A percentile compares a stretch with the other conserved stretches of the same genome.
These are phyloP conservation scores for Macquaria australasica DNA, from an alignment of 2,113 vertebrate genomes.

Conservation along the genomic window DNA sequence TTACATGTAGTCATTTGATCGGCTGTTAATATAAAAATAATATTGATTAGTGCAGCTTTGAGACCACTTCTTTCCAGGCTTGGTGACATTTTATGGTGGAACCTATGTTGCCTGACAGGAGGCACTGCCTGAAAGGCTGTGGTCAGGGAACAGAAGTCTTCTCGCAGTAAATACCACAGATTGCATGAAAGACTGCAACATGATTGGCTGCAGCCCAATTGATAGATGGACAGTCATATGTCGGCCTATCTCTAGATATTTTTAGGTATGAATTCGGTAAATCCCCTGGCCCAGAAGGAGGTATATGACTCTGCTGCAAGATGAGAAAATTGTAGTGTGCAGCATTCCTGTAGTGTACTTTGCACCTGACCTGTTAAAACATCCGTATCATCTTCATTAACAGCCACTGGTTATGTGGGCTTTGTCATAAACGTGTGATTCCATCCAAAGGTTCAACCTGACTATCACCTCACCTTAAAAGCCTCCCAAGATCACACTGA, in stretches of 20 bases:
- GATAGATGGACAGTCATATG: not conserved
- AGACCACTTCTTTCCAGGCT: not conserved
- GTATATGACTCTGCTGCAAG: not conserved
- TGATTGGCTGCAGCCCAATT: too few relatives aligned
- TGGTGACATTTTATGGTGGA: not conserved
- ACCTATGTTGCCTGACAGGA: not conserved
- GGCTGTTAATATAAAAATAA: not conserved
- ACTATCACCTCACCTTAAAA: not conserved
- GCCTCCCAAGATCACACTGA: not conserved
- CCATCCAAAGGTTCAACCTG: conserved; percentile 41
- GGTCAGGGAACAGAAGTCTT: too few relatives aligned
- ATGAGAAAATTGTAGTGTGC: not conserved
- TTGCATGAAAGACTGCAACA: not conserved
- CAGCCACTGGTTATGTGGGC: not conserved
- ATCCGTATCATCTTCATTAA: conserved; percentile 34
- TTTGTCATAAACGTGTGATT: conserved; percentile 39
- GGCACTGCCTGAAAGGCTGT: not conserved
- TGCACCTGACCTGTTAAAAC: conserved; percentile 28
- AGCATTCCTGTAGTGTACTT: conserved; percentile 23
- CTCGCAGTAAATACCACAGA: not conserved
- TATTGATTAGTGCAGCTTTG: not conserved
- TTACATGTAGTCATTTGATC: too few relatives aligned
- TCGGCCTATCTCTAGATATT: not conserved
- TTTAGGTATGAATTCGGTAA: not conserved
- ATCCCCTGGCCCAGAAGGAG: not conserved